Evolutionary conservation across 2,797 vertebrate genomes (phyloP).

Genomic region (Loriculus beryllinus): DNA sequence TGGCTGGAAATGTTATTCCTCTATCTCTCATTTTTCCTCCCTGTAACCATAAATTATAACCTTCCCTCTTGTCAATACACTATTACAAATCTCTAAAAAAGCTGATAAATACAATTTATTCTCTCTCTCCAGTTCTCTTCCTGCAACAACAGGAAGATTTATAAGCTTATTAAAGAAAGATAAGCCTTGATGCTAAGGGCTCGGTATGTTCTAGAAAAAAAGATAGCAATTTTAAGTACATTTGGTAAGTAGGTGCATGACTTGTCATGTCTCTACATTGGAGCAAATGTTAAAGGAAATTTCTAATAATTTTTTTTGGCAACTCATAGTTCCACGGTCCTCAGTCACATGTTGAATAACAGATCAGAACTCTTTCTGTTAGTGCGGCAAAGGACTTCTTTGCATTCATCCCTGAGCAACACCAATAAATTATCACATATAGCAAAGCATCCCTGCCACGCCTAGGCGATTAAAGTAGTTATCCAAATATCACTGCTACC

Average conservation of each 20-base stretch:
- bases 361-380: background rate
- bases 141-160: background rate
- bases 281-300: background rate
- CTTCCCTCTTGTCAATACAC: background rate
- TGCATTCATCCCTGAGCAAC: background rate
- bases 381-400: background rate
- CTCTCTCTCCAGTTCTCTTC: background rate
- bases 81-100: background rate
- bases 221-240: background rate
- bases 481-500: background rate
- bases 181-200: background rate
- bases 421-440: background rate
- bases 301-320: background rate
- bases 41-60: background rate
- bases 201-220: background rate
- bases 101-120: background rate
- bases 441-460: background rate
- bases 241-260: background rate
- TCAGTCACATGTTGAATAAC: background rate
- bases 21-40: background rate
- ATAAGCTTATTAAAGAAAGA: background rate
- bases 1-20: background rate
- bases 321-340: accelerated
- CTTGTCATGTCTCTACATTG: background rate
- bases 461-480: background rate